phyloP scores from a whole-genome alignment of 2,113 vertebrate genomes.

The Platanista minor region DNA sequence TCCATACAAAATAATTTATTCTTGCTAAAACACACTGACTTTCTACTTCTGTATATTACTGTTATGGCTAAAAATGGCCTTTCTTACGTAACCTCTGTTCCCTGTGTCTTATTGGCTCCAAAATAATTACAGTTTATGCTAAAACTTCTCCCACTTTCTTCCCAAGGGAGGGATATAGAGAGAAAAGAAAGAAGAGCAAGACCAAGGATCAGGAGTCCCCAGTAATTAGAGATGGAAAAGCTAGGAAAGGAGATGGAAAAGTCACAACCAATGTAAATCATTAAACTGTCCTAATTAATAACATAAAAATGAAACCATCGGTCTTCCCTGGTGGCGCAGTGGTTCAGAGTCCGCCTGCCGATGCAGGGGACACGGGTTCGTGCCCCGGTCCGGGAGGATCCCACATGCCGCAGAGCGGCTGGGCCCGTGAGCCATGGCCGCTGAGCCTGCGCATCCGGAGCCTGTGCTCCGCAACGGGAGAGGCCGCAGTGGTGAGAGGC shows the following conservation, averaged over 20 bases:
- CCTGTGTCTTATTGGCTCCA: not conserved
- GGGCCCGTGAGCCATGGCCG: too few species aligned
- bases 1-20: not conserved
- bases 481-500: too few species aligned
- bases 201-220: not conserved
- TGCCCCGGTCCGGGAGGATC: too few species aligned
- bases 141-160: conserved; percentile 20
- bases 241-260: not conserved
- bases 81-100: not conserved
- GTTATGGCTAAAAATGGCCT: not conserved
- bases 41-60: not conserved
- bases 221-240: not conserved
- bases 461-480: too few species aligned
- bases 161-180: not conserved
- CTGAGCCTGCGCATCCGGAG: too few species aligned
- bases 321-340: too few species aligned
- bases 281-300: not conserved
- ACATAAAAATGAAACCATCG: not conserved
- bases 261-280: not conserved
- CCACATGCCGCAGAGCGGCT: too few species aligned
- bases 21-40: conserved; percentile 1
- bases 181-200: not conserved
- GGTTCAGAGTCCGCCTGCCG: too few species aligned
- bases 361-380: too few species aligned
- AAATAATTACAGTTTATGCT: conserved; percentile 3